Conservation (phyloP, 2,888 invertebrate genomes). For the Liopterus haemorrhoidalis region DNA sequence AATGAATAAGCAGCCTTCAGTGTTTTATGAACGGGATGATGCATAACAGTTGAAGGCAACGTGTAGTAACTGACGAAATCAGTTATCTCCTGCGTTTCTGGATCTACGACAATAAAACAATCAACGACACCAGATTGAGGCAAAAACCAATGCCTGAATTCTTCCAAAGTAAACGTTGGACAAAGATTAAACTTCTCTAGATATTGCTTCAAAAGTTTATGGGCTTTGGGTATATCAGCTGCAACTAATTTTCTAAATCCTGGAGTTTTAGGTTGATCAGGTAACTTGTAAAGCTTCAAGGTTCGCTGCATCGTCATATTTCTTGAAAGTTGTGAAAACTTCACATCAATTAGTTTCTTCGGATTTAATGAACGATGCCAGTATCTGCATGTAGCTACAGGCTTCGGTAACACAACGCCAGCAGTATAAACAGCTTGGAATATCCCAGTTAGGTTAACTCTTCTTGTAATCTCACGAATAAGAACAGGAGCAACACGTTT, state of each 20-base stretch:
- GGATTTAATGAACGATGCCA: conserved; percentile 99
- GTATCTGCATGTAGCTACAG: conserved; percentile 93
- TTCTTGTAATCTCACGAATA: conserved; percentile 95
- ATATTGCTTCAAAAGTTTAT: conserved; percentile 69
- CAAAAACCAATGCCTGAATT: conserved; percentile 95
- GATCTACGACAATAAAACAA: conserved; percentile 76
- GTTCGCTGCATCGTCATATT: conserved; percentile 99
- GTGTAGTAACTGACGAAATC: conserved; percentile 99
- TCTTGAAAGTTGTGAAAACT: conserved; percentile 92
- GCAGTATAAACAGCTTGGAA: conserved; percentile 99
- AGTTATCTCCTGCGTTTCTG: conserved; percentile 55
- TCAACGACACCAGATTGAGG: conserved; percentile 90
- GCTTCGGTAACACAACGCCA: conserved; percentile 96
- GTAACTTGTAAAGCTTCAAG: conserved; percentile 89
- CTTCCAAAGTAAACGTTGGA: conserved; percentile 87
- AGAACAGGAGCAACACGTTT: conserved; percentile 97
- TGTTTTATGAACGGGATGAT: conserved; percentile 92
- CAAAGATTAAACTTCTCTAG: conserved; percentile 83
- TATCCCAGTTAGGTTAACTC: conserved; percentile 89
- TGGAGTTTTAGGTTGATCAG: conserved; percentile 78
- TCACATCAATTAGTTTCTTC: conserved; percentile 95
- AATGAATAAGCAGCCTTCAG: conserved; percentile 97
- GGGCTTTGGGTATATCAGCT: conserved; percentile 66
- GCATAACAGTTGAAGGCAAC: conserved; percentile 96
- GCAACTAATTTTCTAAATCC: conserved; percentile 74